Base-by-base conservation (phyloP, 2,113 vertebrate species). In the Trochalopteron elliotii region DNA sequence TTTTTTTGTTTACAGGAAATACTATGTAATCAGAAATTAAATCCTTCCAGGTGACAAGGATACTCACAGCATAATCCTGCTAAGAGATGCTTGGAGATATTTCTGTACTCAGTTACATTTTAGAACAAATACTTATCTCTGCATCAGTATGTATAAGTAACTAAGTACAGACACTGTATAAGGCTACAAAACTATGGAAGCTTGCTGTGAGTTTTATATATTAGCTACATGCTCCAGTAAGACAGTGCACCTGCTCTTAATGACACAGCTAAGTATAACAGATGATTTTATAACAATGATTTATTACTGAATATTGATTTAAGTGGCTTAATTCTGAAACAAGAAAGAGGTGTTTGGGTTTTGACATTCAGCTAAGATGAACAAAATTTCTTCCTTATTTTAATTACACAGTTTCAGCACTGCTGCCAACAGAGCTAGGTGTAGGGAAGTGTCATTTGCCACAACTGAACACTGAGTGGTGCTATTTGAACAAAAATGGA, bases 391-490 rank as follows among this genome's bases (percentile, higher is more conserved):
- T 30, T 81, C 23, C 11, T 31, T 22, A 16, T 50, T 89, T 83
- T 61, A 39, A 40, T 31, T 10, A 17, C 80, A 22, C 11, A 12
- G 18, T 60, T 77, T 40, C 31, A 60, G 35, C 39, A 9, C 11
- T 8, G 42, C 59, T 64, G 56, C 8, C 30, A 52, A 5, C 9
- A 8, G 1, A 4, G 30, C 7, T 3, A 2, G 3, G 12, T 2
- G 5, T 2, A 15, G n/a, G 35, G 53, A 81, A 83, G 37, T 1
- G 7, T 37, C 50, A 47, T 24, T 92, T 53, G 65, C 94, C 33
- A 37, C 30, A 39, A 45, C 7, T 49, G 74, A 53, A 94, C 97
- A 96, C 95, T 22, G 67, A 22, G 94, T 53, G 96, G 96, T 68
- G 79, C 83, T 90, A 52, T 85, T 87, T 35, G 56, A 92, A 82